Percentiles rank a stretch among this genome's conserved stretches.
Evolutionary conservation across 2,888 invertebrate genomes (phyloP).

Genomic region (Dione juno): DNA sequence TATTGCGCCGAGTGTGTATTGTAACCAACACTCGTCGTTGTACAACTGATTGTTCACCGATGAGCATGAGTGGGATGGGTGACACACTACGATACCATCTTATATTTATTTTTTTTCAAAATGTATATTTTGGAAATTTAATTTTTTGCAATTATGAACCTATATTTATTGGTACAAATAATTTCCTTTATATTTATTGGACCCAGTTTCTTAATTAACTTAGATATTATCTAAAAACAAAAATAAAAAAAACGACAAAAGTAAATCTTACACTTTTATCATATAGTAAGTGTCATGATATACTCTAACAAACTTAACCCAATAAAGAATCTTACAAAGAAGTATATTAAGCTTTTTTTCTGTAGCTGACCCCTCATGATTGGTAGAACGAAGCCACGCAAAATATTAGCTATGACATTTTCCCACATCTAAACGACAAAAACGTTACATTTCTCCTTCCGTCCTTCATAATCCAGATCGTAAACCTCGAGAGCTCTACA

Average conservation of each 20-base stretch:
- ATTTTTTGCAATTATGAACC: no score
- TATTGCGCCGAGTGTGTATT: no score
- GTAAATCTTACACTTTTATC: conserved; percentile 4
- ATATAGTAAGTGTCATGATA: neutral
- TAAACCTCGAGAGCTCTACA: conserved; percentile 42
- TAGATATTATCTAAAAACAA: neutral
- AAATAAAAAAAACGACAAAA: neutral
- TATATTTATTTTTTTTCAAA: no score
- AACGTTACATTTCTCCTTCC: conserved; percentile 29
- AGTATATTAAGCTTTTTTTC: conserved; percentile 14
- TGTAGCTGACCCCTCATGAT: conserved; percentile 6
- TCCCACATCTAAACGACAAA: conserved; percentile 26
- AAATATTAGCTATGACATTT: conserved; percentile 21
- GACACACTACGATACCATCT: no score
- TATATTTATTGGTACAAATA: no score
- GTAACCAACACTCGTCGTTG: no score
- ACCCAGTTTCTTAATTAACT: no score
- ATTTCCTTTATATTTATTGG: no score
- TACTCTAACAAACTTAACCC: conserved; percentile 14
- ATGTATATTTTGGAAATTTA: no score
- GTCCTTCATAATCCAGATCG: conserved; percentile 40
- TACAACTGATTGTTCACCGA: no score
- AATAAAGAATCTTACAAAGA: conserved; percentile 5
- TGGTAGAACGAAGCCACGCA: conserved; percentile 3
- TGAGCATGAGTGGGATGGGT: no score